A percentile compares a stretch with the other conserved stretches of the same genome.
Conservation (phyloP, 2,888 invertebrate genomes). For the Agonopterix arenella region DNA sequence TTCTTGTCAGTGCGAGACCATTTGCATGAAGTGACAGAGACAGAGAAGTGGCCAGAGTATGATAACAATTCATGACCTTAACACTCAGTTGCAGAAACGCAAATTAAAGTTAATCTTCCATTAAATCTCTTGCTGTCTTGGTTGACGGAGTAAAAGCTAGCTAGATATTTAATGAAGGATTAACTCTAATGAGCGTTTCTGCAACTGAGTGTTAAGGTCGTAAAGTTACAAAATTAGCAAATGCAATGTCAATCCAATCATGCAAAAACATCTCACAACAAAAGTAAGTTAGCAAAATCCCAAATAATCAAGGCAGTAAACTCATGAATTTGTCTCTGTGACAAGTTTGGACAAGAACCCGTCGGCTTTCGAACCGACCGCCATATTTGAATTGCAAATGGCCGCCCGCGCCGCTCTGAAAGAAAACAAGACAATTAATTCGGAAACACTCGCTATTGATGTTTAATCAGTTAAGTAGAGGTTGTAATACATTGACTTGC, state of each 20-base stretch:
- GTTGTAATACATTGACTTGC: constrained; percentile 6
- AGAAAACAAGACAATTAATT: constrained; percentile 70
- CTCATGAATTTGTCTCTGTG: constrained; percentile 14
- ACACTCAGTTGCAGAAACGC: too few relatives aligned
- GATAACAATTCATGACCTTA: too few relatives aligned
- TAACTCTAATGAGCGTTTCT: too few relatives aligned
- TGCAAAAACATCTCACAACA: background rate
- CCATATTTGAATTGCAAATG: constrained; percentile 63
- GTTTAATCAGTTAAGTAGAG: constrained; percentile 58
- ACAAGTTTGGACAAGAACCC: constrained; percentile 32
- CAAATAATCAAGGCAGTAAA: constrained; percentile 3
- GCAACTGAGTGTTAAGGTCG: too few relatives aligned
- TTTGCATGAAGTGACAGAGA: too few relatives aligned
- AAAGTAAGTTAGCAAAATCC: background rate
- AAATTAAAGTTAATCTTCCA: too few relatives aligned
- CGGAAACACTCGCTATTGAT: constrained; percentile 39
- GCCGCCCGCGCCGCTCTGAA: constrained; percentile 30
- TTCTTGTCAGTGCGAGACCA: too few relatives aligned
- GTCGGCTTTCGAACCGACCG: constrained; percentile 16
- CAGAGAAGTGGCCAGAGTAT: too few relatives aligned
- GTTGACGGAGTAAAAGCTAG: too few relatives aligned
- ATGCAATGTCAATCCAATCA: background rate
- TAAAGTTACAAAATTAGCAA: background rate
- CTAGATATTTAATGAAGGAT: too few relatives aligned
- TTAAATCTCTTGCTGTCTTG: too few relatives aligned